Percentiles rank a stretch among this genome's conserved stretches.
Conservation (phyloP, 2,797 vertebrate species). For the Lemur catta region DNA sequence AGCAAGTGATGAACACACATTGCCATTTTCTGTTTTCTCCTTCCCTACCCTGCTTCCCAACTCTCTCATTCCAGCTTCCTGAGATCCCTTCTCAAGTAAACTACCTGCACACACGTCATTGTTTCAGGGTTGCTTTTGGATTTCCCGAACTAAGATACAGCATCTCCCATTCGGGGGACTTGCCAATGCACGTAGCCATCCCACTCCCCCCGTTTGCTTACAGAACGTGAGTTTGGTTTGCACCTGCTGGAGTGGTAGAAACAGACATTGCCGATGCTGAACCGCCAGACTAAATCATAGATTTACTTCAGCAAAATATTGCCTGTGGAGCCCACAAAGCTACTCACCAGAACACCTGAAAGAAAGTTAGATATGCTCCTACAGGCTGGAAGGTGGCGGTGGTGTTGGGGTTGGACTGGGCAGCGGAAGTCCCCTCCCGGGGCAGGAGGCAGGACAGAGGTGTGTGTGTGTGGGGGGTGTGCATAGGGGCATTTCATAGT, state of each 20-base stretch:
- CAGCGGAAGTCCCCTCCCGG: not conserved
- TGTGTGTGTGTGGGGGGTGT: not conserved
- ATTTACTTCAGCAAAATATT: not conserved
- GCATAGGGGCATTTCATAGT: not conserved
- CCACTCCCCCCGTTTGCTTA: not conserved
- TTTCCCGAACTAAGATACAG: not conserved
- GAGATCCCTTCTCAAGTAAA: not conserved
- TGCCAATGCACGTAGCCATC: too few relatives aligned
- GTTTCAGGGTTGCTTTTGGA: not conserved
- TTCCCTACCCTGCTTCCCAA: not conserved
- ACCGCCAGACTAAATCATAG: not conserved
- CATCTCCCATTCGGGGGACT: not conserved
- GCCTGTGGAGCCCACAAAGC: not conserved
- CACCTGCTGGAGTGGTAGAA: not conserved
- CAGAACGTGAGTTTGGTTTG: not conserved
- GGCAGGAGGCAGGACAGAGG: too few relatives aligned
- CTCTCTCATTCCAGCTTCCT: not conserved
- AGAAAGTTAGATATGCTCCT: not conserved
- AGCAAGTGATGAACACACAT: not conserved
- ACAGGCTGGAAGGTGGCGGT: not conserved
- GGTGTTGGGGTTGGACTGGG: not conserved
- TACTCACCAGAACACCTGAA: not conserved
- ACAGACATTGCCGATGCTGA: not conserved
- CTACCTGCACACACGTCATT: not conserved
- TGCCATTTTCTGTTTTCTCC: not conserved